Evolutionary conservation across 2,113 vertebrate species (phyloP), one percentile per base, ranked within the genome.

Genomic region (Cygnus atratus): DNA sequence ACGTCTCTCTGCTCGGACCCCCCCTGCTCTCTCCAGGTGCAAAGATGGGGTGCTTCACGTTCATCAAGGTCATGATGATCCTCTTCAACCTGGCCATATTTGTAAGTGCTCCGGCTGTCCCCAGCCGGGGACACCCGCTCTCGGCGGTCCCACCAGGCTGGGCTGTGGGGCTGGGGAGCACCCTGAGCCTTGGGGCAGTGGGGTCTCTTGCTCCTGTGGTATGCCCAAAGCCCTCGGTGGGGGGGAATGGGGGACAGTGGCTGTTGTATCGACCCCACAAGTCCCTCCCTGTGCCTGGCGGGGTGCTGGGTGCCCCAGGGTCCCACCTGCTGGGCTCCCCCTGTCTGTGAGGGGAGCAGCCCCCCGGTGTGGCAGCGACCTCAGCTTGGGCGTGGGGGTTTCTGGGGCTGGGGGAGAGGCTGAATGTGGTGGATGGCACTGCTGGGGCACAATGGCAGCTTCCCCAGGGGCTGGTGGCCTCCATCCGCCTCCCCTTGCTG

Each of bases 31-130:
- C 95, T 65, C 21, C 91, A 98, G 98, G 89, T 71, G 94, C 97
- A 90, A 98, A 97, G 96, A 99, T 99, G 99, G 97, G 98, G 84
- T 98, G 97, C 97, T 99, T 98, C 97, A 98, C 96, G 76, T 99
- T 99, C 83, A 91, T 99, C 96, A 99, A 99, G 96, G 93, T 98
- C 55, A 97, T 98, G 97, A 99, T 99, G 98, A 52, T 98, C 93
- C 74, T 99, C 79, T 99, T 99, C 98, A 99, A 99, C 97, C 92
- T 98, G 87, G 75, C 98, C 89, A 99, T 99, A 93, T 98, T 98
- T 57, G 99, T 99, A 98, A 99, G 99, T 99, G 97, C 63, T 19
- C 52, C 82, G 31, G 16, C 35, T 37, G 41, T 4, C 19, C 39
- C 62, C 28, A 41, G 11, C 26, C 11, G 6, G 37, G 26, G 25